A percentile compares a stretch with the other conserved stretches of the same genome.
Evolutionary conservation across 2,113 vertebrate genomes (phyloP).

Genomic region (Chamaetylas fuelleborni): DNA sequence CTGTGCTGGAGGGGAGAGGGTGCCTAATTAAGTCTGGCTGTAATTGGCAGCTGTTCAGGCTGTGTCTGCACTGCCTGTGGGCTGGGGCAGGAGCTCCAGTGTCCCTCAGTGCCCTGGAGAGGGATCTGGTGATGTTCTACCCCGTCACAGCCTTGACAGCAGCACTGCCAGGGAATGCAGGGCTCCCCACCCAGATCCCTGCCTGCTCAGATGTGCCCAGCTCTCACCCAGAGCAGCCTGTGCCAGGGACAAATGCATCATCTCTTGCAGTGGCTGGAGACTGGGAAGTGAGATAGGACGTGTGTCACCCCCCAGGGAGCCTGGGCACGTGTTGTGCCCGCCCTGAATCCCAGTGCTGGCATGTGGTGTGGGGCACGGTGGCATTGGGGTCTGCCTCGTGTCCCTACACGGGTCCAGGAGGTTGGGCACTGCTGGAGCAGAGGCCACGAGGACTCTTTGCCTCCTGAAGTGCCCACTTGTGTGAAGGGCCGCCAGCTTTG

Average conservation of each 20-base stretch:
- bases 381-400: rapidly evolving
- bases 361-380: rapidly evolving
- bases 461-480: neutral
- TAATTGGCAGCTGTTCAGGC: neutral
- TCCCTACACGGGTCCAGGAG: rapidly evolving
- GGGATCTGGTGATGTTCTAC: neutral
- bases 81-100: neutral
- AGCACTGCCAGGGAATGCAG: neutral
- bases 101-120: neutral
- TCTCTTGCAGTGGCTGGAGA: neutral
- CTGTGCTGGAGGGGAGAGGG: neutral
- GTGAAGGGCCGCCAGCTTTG: neutral
- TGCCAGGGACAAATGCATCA: neutral
- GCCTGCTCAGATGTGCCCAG: neutral
- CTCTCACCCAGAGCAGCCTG: neutral
- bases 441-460: neutral
- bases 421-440: neutral
- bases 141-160: neutral
- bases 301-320: neutral
- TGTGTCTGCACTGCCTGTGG: neutral
- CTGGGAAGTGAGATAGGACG: neutral
- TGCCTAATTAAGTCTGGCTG: conserved; percentile 9
- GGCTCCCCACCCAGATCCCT: neutral
- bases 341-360: neutral
- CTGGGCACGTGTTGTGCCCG: rapidly evolving